Conservation (phyloP, 2,797 vertebrate genomes). For the Pseudochirops corinnae region DNA sequence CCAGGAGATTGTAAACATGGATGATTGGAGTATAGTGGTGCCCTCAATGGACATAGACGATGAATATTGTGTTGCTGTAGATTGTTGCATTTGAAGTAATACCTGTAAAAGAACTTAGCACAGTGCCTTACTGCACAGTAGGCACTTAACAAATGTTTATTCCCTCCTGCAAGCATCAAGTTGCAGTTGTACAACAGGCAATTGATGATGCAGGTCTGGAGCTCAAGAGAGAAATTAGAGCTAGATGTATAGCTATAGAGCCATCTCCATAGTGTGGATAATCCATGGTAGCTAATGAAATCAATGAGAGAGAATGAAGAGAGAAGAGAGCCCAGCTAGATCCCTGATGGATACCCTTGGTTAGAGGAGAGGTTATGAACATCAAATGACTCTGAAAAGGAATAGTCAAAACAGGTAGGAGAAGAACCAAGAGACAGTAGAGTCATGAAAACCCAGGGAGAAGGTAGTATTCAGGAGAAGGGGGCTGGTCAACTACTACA, state of each 20-base stretch:
- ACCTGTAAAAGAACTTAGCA: neutral
- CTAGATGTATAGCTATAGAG: neutral
- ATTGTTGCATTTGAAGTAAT: too few species aligned
- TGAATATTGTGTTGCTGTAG: too few species aligned
- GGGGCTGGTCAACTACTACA: too few species aligned
- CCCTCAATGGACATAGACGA: too few species aligned
- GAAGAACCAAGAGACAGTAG: neutral
- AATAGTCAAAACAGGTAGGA: neutral
- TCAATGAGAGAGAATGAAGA: neutral
- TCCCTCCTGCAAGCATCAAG: neutral
- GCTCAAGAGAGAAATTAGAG: neutral
- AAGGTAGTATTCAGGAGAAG: too few species aligned
- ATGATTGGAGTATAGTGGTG: too few species aligned
- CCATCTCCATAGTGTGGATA: neutral
- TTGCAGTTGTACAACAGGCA: too few species aligned
- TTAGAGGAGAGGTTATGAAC: neutral
- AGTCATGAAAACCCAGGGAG: too few species aligned
- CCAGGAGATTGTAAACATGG: too few species aligned
- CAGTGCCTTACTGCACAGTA: neutral
- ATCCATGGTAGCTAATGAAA: neutral
- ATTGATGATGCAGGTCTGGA: neutral
- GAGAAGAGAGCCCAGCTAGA: neutral
- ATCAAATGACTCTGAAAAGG: neutral
- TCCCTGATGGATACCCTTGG: neutral
- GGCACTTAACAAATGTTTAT: slow-evolving; percentile 10